Evolutionary conservation across 2,888 invertebrate species (phyloP), one percentile per base, ranked within the genome.

Genomic region (Tubulanus polymorphus): DNA sequence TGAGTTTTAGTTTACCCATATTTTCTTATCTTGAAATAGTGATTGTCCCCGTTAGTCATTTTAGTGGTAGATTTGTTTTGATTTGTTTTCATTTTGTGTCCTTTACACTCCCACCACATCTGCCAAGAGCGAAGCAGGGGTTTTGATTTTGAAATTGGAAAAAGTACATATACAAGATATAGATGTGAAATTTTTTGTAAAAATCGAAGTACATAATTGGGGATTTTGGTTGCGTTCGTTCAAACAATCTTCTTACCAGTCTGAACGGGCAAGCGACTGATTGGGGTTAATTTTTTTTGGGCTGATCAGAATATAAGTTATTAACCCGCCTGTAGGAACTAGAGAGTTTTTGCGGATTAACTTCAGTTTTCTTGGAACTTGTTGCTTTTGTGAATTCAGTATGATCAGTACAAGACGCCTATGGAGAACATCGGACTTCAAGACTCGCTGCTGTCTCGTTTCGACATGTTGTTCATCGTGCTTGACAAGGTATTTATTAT

Each of bases 351-450:
- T n/a, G n/a, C n/a, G n/a, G n/a, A n/a, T n/a, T n/a, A n/a, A n/a
- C n/a, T n/a, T n/a, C n/a, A n/a, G n/a, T n/a, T n/a, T n/a, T n/a
- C n/a, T n/a, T n/a, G n/a, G n/a, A n/a, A n/a, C n/a, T n/a, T n/a
- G n/a, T n/a, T n/a, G n/a, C n/a, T n/a, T n/a, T n/a, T n/a, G n/a
- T n/a, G n/a, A n/a, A n/a, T 82, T 3, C 79, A 94, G 90, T 99
- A 99, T 74, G 94, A 99, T 81, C 94, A 94, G 74, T 97, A 94
- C 81, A 97, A 96, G 82, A 93, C 95, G 0, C 99, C 99, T 0
- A 99, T 99, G 97, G 97, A 99, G 80, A 99, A 99, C 81, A 99
- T 99, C 72, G 97, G 96, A 0, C 84, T 99, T 37, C 99, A 99
- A 81, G 79, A 80, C 60, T 80, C 79, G 0, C 79, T 99, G 60